Evolutionary conservation across 2,888 invertebrate species (phyloP).

Genomic region (Pyrgus malvae): DNA sequence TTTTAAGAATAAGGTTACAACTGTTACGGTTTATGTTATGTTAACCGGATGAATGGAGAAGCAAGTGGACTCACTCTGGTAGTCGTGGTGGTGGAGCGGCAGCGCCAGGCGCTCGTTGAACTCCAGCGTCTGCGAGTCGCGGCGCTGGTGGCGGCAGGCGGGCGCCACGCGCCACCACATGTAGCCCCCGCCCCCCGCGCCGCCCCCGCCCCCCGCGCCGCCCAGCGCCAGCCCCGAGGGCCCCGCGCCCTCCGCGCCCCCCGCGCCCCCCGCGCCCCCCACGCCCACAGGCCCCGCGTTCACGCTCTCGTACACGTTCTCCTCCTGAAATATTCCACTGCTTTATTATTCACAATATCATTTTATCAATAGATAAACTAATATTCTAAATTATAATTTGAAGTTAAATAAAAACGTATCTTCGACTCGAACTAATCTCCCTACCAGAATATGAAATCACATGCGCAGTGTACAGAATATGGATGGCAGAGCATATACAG

Average conservation of each 20-base stretch:
- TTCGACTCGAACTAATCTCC: too few species aligned
- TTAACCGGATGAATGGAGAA: too few species aligned
- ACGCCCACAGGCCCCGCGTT: conserved; percentile 16
- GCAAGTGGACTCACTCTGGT: too few species aligned
- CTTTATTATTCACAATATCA: too few species aligned
- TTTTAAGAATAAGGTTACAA: too few species aligned
- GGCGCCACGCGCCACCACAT: conserved; percentile 41
- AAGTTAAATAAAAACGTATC: too few species aligned
- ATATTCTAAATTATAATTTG: too few species aligned
- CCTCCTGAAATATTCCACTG: conserved; percentile 23
- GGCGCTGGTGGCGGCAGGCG: conserved; percentile 43
- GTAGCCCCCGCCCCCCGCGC: conserved; percentile 36
- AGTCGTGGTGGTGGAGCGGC: conserved; percentile 19
- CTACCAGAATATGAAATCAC: too few species aligned
- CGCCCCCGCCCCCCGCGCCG: conserved; percentile 25
- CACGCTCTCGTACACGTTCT: conserved; percentile 33
- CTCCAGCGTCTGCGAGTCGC: conserved; percentile 60
- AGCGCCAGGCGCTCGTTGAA: conserved; percentile 51
- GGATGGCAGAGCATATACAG: too few species aligned
- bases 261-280: conserved; percentile 32
- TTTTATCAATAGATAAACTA: too few species aligned
- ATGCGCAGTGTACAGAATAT: too few species aligned
- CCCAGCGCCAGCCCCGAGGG: conserved; percentile 14
- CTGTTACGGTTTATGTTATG: too few species aligned
- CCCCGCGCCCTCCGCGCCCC: conserved; percentile 19